Evolutionary conservation across 2,113 vertebrate genomes (phyloP).

Genomic region (Elanus axillaris): DNA sequence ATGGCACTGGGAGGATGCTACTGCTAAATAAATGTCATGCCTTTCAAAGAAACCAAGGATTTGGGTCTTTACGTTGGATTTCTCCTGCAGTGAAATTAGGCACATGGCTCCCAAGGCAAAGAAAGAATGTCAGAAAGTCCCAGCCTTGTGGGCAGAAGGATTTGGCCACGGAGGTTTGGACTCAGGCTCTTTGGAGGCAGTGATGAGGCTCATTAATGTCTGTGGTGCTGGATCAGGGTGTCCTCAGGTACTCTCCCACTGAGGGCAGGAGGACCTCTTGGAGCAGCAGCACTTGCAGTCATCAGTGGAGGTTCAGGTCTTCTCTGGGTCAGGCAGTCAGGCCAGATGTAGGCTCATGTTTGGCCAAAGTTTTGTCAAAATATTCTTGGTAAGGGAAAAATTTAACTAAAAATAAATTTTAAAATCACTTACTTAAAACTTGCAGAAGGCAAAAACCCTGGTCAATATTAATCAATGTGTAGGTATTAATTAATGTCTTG

Average conservation of each 20-base stretch:
- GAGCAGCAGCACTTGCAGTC: neutral
- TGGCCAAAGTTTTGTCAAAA: neutral
- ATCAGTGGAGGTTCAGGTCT: neutral
- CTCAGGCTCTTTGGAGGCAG: neutral
- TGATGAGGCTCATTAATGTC: neutral
- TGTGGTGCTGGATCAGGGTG: neutral
- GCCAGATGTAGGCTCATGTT: neutral
- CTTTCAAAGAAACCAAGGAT: neutral
- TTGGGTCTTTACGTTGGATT: neutral
- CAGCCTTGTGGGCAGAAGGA: neutral
- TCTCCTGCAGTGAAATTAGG: neutral
- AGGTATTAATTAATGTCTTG: constrained; percentile 55
- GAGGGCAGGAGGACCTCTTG: neutral
- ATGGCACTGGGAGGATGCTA: neutral
- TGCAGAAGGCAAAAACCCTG: neutral
- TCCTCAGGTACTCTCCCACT: neutral
- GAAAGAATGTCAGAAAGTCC: neutral
- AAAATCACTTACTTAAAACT: neutral
- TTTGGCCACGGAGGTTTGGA: neutral
- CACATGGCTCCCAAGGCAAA: neutral
- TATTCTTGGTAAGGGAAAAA: neutral
- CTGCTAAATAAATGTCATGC: rapidly evolving
- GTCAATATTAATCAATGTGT: constrained; percentile 46
- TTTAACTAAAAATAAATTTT: neutral
- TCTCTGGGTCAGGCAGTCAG: neutral